phyloP scores from a whole-genome alignment of 2,888 invertebrate genomes.

The Zelleria hepariella region DNA sequence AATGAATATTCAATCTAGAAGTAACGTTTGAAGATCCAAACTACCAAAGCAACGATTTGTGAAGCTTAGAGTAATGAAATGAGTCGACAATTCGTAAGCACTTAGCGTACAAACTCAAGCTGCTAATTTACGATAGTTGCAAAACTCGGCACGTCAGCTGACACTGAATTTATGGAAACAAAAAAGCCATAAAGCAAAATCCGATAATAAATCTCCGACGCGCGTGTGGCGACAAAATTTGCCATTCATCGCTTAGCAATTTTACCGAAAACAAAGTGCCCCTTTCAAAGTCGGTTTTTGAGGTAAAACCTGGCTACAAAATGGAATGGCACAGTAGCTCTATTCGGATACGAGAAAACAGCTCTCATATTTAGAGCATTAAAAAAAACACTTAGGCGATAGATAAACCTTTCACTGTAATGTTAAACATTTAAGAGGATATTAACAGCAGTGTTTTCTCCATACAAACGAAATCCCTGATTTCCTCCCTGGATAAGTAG shows the following conservation, averaged over 20 bases:
- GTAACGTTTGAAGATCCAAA: too few relatives aligned
- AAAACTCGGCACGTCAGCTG: not conserved
- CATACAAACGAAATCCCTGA: too few relatives aligned
- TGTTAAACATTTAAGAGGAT: too few relatives aligned
- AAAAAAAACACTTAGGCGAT: too few relatives aligned
- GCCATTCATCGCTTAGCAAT: constrained; percentile 9
- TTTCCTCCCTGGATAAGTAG: too few relatives aligned
- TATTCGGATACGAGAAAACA: too few relatives aligned
- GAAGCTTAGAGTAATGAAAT: too few relatives aligned
- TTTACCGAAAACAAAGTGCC: constrained; percentile 5
- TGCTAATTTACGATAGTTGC: not conserved
- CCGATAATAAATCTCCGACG: not conserved
- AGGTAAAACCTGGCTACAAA: not conserved
- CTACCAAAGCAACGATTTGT: too few relatives aligned
- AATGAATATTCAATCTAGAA: not conserved
- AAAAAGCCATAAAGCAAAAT: not conserved
- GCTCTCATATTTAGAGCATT: too few relatives aligned
- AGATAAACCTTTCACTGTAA: too few relatives aligned
- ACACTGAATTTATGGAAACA: not conserved
- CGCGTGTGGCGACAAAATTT: constrained; percentile 3
- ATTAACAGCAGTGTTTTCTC: too few relatives aligned
- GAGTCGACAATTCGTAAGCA: not conserved
- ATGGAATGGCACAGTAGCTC: too few relatives aligned
- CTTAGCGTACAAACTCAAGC: not conserved
- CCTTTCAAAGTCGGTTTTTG: not conserved